Base-by-base conservation (phyloP, 2,797 vertebrate species). In the Apodemus agrarius region DNA sequence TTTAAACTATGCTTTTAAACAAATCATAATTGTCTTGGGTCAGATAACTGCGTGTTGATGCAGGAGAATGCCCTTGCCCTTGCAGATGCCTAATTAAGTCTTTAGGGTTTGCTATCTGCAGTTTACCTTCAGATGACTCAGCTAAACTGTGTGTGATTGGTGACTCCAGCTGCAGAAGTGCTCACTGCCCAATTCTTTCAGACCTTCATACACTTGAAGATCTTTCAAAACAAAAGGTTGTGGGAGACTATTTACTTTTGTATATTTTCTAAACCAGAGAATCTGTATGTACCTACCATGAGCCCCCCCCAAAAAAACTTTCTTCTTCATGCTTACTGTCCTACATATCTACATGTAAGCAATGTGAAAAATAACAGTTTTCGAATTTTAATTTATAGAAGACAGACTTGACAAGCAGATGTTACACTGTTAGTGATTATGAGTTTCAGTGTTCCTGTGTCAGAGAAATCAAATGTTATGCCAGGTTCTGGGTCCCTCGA, bases 331-430 rank as follows among this genome's bases (percentile, higher is more conserved):
- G 34, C 52, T 31, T 14, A 67, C 49, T 92, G 46, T 75, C 61
- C 61, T 65, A 40, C 12, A 81, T 14, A 81, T 63, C 65, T 16
- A 43, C 57, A 49, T 89, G 26, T 54, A 52, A 65, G 78, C 54
- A 67, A 11, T 76, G 46, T 69, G n/a, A 91, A 67, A 67, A 96
- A 59, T 54, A 83, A 31, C 46, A 46, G 26, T 90, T 86, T 86
- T 67, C 21, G 49, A 90, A 81, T 59, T 90, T 22, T 79, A 79
- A 94, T 89, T 96, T 91, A 89, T 34, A 34, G 65, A 90, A 97
- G 49, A 81, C 40, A 95, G 67, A 89, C 8, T 79, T 43, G 43
- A 31, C 26, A 79, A 91, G 57, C 67, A 94, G 82, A 82, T 94
- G 83, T 46, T 89, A 40, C n/a, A 13, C 52, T 57, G 37, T 59